Percentiles rank a stretch among this genome's conserved stretches.
Evolutionary conservation across 92 coral and sea anemone species (phyloP).

Genomic region (Epizoanthus ramosus): DNA sequence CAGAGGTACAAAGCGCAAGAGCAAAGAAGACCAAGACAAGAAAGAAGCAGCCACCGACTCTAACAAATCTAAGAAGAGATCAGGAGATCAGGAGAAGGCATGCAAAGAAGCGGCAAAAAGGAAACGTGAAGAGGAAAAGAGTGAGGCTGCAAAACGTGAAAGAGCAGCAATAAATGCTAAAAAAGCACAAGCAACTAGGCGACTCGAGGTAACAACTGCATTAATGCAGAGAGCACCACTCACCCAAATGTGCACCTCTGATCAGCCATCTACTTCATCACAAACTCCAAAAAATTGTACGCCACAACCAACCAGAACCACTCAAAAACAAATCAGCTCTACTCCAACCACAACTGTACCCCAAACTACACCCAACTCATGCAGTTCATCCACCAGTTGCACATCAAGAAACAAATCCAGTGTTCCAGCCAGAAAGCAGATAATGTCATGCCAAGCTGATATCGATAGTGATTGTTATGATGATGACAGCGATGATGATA

Average conservation of each 20-base stretch:
- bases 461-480: not conserved
- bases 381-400: no score
- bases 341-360: no score
- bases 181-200: slow-evolving; percentile 23
- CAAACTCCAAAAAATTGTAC: not conserved
- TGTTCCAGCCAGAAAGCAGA: no score
- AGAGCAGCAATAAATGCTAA: slow-evolving; percentile 26
- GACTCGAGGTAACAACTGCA: slow-evolving; percentile 35
- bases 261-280: not conserved
- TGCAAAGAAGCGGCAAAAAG: slow-evolving; percentile 1
- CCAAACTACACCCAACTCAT: no score
- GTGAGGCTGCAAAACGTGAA: not conserved
- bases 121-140: not conserved
- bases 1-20: slow-evolving; percentile 5
- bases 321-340: not conserved
- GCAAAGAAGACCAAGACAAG: not conserved
- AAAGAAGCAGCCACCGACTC: not conserved
- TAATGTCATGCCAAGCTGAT: not conserved
- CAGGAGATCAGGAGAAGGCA: not conserved
- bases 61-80: not conserved
- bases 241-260: not conserved
- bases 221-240: not conserved
- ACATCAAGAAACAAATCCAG: not conserved
- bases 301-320: not conserved
- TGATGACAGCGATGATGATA: slow-evolving; percentile 19